Evolutionary conservation across 1,140 invertebrate genomes (phyloP).

Genomic region (Andricus grossulariae): DNA sequence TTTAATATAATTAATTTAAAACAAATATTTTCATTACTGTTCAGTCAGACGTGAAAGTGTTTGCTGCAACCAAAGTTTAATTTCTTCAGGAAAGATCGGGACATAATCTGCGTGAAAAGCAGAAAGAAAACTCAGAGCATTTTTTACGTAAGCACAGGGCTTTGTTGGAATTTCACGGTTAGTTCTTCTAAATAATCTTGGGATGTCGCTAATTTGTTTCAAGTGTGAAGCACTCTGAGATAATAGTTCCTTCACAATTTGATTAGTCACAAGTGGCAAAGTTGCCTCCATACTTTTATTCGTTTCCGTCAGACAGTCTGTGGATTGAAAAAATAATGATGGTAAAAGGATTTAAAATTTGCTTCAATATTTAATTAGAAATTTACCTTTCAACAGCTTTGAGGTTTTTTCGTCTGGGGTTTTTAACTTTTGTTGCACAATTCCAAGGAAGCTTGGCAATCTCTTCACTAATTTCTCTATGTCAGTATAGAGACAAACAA

Average conservation of each 20-base stretch:
- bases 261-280: slow-evolving; percentile 76
- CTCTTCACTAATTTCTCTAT: slow-evolving; percentile 68
- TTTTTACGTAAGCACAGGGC: slow-evolving; percentile 86
- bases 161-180: slow-evolving; percentile 90
- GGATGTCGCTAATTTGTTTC: slow-evolving; percentile 92
- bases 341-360: slow-evolving; percentile 17
- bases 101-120: slow-evolving; percentile 79
- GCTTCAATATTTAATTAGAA: not conserved
- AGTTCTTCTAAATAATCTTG: slow-evolving; percentile 93
- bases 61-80: slow-evolving; percentile 76
- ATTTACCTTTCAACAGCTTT: slow-evolving; percentile 64
- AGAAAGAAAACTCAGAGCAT: slow-evolving; percentile 80
- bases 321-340: slow-evolving; percentile 37
- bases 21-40: slow-evolving; percentile 77
- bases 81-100: slow-evolving; percentile 74
- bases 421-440: slow-evolving; percentile 71
- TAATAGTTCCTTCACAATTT: slow-evolving; percentile 78
- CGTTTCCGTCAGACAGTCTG: slow-evolving; percentile 76
- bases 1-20: slow-evolving; percentile 13
- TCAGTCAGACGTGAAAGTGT: slow-evolving; percentile 81
- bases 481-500: slow-evolving; percentile 75
- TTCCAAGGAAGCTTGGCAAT: slow-evolving; percentile 73
- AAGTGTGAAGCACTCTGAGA: slow-evolving; percentile 78
- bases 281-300: slow-evolving; percentile 70
- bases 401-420: slow-evolving; percentile 48